A percentile compares a stretch with the other conserved stretches of the same genome.
Evolutionary conservation across 1,140 invertebrate species (phyloP).

Genomic region (Octopus sinensis): DNA sequence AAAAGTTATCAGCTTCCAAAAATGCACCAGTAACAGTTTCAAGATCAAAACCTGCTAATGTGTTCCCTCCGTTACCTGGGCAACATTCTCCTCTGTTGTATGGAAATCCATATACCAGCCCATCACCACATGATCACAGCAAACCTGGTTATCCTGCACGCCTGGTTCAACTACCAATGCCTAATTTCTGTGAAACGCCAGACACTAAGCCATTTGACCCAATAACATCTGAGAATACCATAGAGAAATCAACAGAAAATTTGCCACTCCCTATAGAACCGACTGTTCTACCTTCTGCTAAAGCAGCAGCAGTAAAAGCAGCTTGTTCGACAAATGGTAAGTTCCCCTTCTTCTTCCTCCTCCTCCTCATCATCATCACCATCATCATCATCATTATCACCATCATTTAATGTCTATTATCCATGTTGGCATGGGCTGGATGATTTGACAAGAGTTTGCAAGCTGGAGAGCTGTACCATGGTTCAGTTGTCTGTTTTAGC

Average conservation of each 20-base stretch:
- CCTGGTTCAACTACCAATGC: too few species aligned
- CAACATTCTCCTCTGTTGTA: neutral
- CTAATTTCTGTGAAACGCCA: neutral
- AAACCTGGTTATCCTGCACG: neutral
- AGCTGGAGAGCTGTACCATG: too few species aligned
- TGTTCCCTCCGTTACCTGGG: neutral
- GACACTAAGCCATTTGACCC: neutral
- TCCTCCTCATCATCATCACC: too few species aligned
- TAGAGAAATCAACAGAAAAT: neutral
- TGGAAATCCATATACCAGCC: neutral
- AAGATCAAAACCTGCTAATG: too few species aligned
- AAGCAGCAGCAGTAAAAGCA: neutral
- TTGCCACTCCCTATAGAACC: slow-evolving; percentile 1
- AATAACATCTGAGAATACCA: neutral
- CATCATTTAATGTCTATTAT: too few species aligned
- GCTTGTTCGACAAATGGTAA: neutral
- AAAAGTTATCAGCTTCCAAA: too few species aligned
- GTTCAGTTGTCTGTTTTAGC: too few species aligned
- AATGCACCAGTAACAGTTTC: too few species aligned
- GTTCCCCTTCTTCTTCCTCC: too few species aligned
- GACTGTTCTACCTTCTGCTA: neutral
- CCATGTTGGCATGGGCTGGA: too few species aligned
- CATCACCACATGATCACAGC: neutral
- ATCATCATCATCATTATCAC: too few species aligned
- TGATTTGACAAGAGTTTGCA: too few species aligned